Base-by-base conservation (phyloP, 2,888 invertebrate species). In the Chalcosyrphus nemorum region DNA sequence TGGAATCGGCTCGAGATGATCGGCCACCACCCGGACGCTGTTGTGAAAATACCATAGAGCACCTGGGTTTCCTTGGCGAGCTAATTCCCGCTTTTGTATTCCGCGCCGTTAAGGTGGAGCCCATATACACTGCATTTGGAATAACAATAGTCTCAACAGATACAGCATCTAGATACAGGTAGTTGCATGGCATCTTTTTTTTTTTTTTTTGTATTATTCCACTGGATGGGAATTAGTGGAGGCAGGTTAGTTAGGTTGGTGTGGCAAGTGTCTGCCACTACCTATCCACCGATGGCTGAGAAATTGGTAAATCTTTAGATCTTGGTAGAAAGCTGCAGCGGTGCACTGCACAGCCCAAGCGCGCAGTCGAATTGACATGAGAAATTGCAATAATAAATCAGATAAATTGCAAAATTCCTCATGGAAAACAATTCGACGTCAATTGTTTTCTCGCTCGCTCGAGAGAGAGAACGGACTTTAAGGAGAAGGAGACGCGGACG, bases 371-470 rank as follows among this genome's bases (percentile, higher is more conserved):
- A 84, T 75, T 84, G 78, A 80, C 84, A 84, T 84, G 84, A 84
- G 84, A 84, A 84, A 84, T 84, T 84, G 78, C 78, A 84, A 84
- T 65, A 84, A 84, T 84, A 84, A 84, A 84, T 84, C 84, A 84
- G 84, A 80, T 84, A 84, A 84, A 84, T 84, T 78, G 80, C 78
- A 50, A 84, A 84, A 84, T 84, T 84, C 84, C 74, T 84, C 84
- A 70, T 78, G 74, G 74, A 84, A 74, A 78, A 84, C 78, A 78
- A 84, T 78, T 84, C 84, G 74, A 80, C 74, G 75, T 84, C 84
- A 80, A 80, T 84, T 78, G 84, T 78, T 77, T 77, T 77, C 66
- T 77, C 61, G 66, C 50, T 70, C 21, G 50, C 66, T 74, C 47
- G 7, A n/a, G n/a, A n/a, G n/a, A n/a, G n/a, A n/a, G n/a, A n/a